Conservation (phyloP, 2,113 vertebrate species). For the Sula dactylatra region DNA sequence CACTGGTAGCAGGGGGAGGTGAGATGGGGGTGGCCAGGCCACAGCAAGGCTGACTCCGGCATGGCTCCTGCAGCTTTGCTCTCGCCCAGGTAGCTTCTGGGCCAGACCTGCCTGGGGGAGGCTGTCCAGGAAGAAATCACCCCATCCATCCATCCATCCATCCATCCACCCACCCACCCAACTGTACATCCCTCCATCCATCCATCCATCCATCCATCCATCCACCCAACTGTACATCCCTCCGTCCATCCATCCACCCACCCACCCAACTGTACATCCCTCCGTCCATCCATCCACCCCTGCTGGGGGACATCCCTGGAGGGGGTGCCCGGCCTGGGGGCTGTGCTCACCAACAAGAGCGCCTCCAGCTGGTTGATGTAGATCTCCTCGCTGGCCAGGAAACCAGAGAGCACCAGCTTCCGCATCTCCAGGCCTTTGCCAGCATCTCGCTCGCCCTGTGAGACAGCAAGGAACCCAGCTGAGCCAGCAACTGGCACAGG, state of each 20-base stretch:
- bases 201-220: background rate
- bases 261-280: no score
- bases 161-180: background rate
- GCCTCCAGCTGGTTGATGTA: conserved; percentile 98
- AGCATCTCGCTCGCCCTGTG: conserved; percentile 80
- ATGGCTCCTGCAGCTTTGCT: background rate
- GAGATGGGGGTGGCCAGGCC: accelerated
- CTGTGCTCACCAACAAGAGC: conserved; percentile 85
- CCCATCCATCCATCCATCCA: background rate
- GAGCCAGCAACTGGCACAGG: background rate
- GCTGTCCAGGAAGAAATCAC: background rate
- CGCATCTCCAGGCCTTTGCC: conserved; percentile 98
- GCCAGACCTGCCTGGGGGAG: background rate
- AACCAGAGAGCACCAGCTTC: conserved; percentile 93
- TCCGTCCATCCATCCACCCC: background rate
- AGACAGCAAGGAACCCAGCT: background rate
- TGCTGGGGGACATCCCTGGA: background rate
- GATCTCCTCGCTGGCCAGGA: conserved; percentile 96
- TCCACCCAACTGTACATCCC: no score
- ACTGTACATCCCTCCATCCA: no score
- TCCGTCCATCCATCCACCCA: background rate
- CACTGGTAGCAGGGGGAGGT: background rate
- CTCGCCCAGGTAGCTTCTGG: background rate
- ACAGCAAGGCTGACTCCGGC: background rate
- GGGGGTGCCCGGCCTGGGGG: no score